Evolutionary conservation across 2,888 invertebrate genomes (phyloP), one percentile per base, ranked within the genome.

Genomic region (Epicampocera succincta): DNA sequence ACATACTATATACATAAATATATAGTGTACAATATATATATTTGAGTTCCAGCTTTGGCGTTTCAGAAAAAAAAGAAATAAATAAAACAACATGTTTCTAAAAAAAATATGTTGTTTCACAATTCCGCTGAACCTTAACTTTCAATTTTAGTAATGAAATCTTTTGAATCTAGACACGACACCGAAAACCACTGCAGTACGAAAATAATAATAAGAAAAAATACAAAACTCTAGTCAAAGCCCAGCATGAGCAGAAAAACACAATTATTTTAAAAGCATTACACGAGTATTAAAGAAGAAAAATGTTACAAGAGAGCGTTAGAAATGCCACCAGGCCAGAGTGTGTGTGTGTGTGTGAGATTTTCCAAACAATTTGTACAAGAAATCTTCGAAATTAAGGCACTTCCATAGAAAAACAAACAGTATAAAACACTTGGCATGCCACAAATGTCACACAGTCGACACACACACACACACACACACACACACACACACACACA

Each of bases 301-400:
- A 29, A 42, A 21, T 44, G 11, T 8, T 4, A 29, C 12, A 4
- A 38, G 17, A 38, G 17, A 40, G 44, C 65, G 60, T 8, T 17
- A 19, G 52, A 56, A 50, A 17, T 56, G 12, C 3, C 11, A 61
- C 11, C 12, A 9, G 6, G n/a, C 8, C 46, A 19, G 9, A 8
- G 33, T 33, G 11, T 48, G 5, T 44, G 33, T 50, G 2, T 50
- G 9, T 38, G 25, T 52, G 13, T 50, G 54, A 86, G 60, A 87
- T 86, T 85, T 87, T 89, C 85, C 87, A 85, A 87, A 79, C 87
- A 87, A 88, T 88, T 88, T 88, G 85, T 85, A 84, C 83, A 81
- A 83, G 83, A 82, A 87, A 89, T 87, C 87, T 85, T 87, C 85
- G 85, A 87, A 89, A 90, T 89, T 88, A 87, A 88, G 87, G 87